Base-by-base conservation (phyloP, 2,113 vertebrate genomes). In the Nymphicus hollandicus region DNA sequence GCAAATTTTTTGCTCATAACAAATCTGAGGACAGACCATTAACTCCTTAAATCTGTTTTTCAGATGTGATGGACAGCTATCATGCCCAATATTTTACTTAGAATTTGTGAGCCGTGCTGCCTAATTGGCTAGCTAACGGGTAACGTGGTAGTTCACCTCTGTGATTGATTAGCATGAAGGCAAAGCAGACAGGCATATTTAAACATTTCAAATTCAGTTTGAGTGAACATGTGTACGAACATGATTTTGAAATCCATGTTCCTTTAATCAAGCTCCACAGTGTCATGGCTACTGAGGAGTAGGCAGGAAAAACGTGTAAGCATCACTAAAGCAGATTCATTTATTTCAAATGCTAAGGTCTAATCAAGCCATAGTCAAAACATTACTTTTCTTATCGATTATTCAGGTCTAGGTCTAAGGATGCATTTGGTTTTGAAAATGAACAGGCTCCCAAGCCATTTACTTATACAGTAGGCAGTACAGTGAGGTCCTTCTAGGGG, bases 131-230 rank as follows among this genome's bases (percentile, higher is more conserved):
- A 79, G 80, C 70, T 95, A 88, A 72, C 0, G 17, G 61, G 55
- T 68, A 71, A 69, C 49, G 29, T 85, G 44, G 66, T 58, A 41
- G 49, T 47, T 95, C 70, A 68, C 27, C 17, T 79, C 86, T 66
- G 29, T 81, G 90, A 92, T 18, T 79, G 93, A 96, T 94, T 88
- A 94, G 83, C 91, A 94, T 49, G 37, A 91, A 93, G 77, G 83
- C 49, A 92, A 88, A 91, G 52, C 88, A 84, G 93, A 88, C 88
- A 94, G 60, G 80, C 77, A 74, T 65, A 92, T 90, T 91, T 88
- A 84, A 96, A 95, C 73, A 83, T 78, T 81, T 79, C 82, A 90
- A 74, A 88, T 83, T 71, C 82, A 49, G 47, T 91, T 83, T 3
- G 4, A 81, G 52, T n/a, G 69, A 70, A 72, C 73, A 65, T 12